phyloP scores from a whole-genome alignment of 2,797 vertebrate genomes.

The Orientallactaga sibirica region DNA sequence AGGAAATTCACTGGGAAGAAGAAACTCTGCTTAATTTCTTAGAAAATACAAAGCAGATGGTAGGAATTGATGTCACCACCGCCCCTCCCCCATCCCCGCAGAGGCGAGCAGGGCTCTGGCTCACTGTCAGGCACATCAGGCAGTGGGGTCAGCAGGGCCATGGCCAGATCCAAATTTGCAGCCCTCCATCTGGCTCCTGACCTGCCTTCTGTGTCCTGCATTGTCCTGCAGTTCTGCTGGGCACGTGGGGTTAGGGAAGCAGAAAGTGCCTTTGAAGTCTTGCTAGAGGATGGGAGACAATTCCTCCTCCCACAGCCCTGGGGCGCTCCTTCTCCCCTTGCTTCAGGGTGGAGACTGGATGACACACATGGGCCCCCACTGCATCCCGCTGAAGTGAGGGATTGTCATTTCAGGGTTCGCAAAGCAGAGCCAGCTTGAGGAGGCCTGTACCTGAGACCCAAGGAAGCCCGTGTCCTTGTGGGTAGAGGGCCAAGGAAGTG shows the following conservation, averaged over 20 bases:
- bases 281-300: background rate
- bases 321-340: background rate
- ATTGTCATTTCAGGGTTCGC: background rate
- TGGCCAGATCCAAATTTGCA: background rate
- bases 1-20: conserved; percentile 75
- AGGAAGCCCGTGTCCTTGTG: background rate
- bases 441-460: background rate
- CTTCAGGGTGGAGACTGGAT: background rate
- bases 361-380: background rate
- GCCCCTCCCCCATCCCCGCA: background rate
- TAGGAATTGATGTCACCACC: background rate
- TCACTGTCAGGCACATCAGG: conserved; percentile 49
- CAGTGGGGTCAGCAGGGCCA: background rate
- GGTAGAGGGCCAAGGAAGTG: background rate
- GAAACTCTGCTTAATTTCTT: conserved; percentile 69
- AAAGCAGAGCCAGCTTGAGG: background rate
- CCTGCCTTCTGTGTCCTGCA: background rate
- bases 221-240: background rate
- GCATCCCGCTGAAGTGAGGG: background rate
- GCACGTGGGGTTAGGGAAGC: background rate
- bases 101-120: background rate
- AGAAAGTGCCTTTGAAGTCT: conserved; percentile 48
- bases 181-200: conserved; percentile 17
- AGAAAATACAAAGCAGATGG: conserved; percentile 68
- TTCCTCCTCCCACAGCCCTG: background rate